phyloP scores from a whole-genome alignment of 2,797 vertebrate genomes.

The Myripristis jacobus region DNA sequence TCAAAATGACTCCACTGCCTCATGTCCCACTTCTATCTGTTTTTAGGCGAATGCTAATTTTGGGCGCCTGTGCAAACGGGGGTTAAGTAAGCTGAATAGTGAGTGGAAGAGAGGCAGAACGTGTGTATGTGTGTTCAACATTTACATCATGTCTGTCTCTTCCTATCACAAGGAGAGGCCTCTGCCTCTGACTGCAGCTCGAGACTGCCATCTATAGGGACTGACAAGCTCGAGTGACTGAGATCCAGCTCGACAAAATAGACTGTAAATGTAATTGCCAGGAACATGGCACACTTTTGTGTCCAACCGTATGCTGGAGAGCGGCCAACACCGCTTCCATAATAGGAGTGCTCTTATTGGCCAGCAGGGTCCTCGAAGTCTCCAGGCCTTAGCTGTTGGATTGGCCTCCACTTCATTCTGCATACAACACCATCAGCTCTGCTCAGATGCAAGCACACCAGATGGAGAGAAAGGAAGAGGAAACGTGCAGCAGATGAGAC shows the following conservation, averaged over 20 bases:
- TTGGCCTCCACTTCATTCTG: too few species aligned
- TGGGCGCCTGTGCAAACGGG: constrained; percentile 55
- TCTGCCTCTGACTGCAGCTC: constrained; percentile 56
- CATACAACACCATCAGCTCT: too few species aligned
- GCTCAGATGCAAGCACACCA: too few species aligned
- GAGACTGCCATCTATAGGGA: constrained; percentile 77
- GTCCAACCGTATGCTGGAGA: not conserved
- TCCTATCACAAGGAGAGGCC: constrained; percentile 18
- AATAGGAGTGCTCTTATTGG: not conserved
- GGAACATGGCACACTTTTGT: not conserved
- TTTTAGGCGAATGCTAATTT: constrained; percentile 68
- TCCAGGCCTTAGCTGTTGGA: not conserved
- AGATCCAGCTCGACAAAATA: constrained; percentile 36
- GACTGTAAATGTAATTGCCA: not conserved
- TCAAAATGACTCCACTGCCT: constrained; percentile 38
- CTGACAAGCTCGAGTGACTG: constrained; percentile 39
- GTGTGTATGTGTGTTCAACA: constrained; percentile 24
- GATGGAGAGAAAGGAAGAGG: too few species aligned
- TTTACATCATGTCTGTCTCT: constrained; percentile 44
- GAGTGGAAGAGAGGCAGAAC: constrained; percentile 24
- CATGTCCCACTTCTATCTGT: constrained; percentile 49
- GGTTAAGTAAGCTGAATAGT: constrained; percentile 42
- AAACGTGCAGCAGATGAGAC: too few species aligned
- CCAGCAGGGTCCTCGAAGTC: not conserved
- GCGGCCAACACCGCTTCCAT: not conserved